Evolutionary conservation across 2,113 vertebrate species (phyloP).

Genomic region (Opisthocomus hoazin): DNA sequence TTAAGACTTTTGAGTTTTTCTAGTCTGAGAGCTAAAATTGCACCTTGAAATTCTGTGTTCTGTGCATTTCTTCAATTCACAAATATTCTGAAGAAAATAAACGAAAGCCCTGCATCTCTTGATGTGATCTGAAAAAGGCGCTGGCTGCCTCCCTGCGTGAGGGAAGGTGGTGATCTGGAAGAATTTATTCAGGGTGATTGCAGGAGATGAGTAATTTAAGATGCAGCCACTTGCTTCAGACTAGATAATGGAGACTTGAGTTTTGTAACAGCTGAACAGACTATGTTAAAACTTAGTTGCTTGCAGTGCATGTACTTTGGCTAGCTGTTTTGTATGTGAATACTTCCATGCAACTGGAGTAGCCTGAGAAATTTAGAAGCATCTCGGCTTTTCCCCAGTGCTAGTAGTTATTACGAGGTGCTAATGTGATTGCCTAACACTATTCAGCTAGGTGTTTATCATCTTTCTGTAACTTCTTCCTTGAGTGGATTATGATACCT

Average conservation of each 20-base stretch:
- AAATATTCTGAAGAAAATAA: not conserved
- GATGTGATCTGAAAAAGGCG: not conserved
- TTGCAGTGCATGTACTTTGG: not conserved
- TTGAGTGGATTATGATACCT: not conserved
- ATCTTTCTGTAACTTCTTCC: not conserved
- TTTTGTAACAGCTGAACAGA: not conserved
- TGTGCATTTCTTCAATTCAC: not conserved
- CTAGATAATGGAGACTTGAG: not conserved
- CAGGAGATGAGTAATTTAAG: constrained; percentile 23
- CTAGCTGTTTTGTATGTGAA: not conserved
- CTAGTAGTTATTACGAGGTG: not conserved
- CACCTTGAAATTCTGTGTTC: not conserved
- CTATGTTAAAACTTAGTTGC: not conserved
- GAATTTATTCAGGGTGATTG: constrained; percentile 4
- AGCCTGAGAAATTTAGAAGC: not conserved
- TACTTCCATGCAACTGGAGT: not conserved
- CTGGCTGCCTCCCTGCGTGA: not conserved
- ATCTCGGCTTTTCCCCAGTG: not conserved
- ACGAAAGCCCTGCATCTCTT: not conserved
- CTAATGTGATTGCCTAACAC: not conserved
- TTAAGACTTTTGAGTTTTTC: not conserved
- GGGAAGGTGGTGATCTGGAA: constrained; percentile 2
- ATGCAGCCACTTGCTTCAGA: not conserved
- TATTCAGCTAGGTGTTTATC: not conserved
- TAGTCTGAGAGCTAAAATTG: not conserved